Evolutionary conservation across 2,888 invertebrate species (phyloP).

Genomic region (Scrobipalpa costella): DNA sequence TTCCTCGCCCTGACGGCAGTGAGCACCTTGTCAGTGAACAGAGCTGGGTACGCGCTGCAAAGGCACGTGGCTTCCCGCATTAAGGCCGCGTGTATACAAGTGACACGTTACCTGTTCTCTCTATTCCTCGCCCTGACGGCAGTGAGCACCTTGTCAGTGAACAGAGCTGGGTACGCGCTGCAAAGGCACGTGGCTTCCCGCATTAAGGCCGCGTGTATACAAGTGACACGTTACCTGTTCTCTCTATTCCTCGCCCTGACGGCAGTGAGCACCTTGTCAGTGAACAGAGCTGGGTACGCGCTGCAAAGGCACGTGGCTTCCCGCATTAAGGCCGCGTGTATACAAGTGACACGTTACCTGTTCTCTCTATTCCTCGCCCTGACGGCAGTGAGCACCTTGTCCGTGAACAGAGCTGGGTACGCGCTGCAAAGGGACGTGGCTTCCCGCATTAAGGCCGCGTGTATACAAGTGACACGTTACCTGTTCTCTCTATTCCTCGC

Average conservation of each 20-base stretch:
- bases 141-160: constrained; percentile 89
- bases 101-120: constrained; percentile 55
- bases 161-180: constrained; percentile 89
- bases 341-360: neutral
- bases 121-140: constrained; percentile 60
- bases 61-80: constrained; percentile 90
- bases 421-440: constrained; percentile 90
- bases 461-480: constrained; percentile 42
- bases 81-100: constrained; percentile 83
- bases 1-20: constrained; percentile 67
- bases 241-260: too few species aligned
- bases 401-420: constrained; percentile 90
- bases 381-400: constrained; percentile 88
- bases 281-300: constrained; percentile 89
- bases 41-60: constrained; percentile 89
- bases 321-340: constrained; percentile 50
- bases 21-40: constrained; percentile 90
- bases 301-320: constrained; percentile 91
- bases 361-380: constrained; percentile 83
- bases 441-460: constrained; percentile 88
- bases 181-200: constrained; percentile 91
- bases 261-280: constrained; percentile 88
- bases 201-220: constrained; percentile 88
- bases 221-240: too few species aligned
- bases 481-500: constrained; percentile 84